Evolutionary conservation across 2,888 invertebrate species (phyloP).

Genomic region (Drosophila borborema): DNA sequence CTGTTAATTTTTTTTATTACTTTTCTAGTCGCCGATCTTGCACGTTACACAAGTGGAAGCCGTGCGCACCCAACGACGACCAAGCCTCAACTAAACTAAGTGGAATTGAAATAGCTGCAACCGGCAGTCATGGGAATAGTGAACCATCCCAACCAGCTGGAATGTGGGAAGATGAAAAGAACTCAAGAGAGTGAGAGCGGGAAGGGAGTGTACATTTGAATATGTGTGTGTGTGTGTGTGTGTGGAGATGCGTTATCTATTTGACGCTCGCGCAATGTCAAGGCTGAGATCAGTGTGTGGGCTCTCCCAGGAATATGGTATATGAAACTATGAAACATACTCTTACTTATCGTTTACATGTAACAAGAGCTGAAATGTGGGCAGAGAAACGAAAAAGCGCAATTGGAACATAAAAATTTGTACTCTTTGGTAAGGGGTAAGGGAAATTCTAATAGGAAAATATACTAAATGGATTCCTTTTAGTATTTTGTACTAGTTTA

Average conservation of each 20-base stretch:
- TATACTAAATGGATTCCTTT: not conserved
- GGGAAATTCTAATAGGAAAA: not conserved
- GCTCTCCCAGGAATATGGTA: conserved; percentile 1
- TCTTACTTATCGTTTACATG: not conserved
- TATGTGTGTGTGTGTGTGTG: not conserved
- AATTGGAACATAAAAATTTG: not conserved
- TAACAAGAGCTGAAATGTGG: not conserved
- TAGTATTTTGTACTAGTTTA: not conserved
- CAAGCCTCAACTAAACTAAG: conserved; percentile 55
- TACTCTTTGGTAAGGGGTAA: not conserved
- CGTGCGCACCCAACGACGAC: conserved; percentile 58
- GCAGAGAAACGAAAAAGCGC: not conserved
- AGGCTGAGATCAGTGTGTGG: conserved; percentile 23
- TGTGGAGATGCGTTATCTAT: conserved; percentile 22
- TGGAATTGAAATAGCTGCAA: conserved; percentile 22
- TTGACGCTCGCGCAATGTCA: conserved; percentile 30
- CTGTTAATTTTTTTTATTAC: conserved; percentile 1
- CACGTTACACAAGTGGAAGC: conserved; percentile 24
- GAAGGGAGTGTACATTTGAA: not conserved
- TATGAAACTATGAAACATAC: not conserved
- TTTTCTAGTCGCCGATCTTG: conserved; percentile 37
- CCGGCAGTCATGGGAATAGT: conserved; percentile 33
- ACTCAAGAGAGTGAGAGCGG: not conserved
- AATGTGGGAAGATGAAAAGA: not conserved
- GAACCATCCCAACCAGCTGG: conserved; percentile 25